Conservation (phyloP, 2,797 vertebrate species). For the Coendou prehensilis region DNA sequence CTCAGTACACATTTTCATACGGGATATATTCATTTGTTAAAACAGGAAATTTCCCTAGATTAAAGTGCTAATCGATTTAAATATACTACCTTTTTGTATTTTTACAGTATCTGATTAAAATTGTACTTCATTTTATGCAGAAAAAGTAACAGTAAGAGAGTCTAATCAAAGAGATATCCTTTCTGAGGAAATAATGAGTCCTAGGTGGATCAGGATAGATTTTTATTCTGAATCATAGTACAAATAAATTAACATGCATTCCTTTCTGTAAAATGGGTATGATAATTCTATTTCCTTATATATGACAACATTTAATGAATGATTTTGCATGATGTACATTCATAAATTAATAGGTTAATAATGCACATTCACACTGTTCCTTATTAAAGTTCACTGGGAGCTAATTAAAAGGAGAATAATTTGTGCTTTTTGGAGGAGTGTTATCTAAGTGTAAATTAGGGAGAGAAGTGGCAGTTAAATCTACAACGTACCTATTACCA, state of each 20-base stretch:
- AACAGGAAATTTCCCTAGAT: constrained; percentile 13
- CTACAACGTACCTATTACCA: constrained; percentile 75
- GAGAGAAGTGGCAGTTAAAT: constrained; percentile 71
- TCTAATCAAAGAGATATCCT: constrained; percentile 11
- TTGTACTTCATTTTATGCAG: background rate
- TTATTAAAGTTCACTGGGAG: constrained; percentile 67
- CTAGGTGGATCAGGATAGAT: background rate
- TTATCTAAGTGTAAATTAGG: constrained; percentile 78
- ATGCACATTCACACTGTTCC: constrained; percentile 46
- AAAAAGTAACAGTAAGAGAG: background rate
- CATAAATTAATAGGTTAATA: constrained; percentile 75
- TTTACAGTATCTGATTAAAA: background rate
- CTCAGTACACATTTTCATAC: background rate
- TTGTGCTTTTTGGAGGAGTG: constrained; percentile 76
- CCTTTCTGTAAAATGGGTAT: constrained; percentile 76
- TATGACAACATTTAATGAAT: constrained; percentile 64
- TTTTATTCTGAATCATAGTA: constrained; percentile 31
- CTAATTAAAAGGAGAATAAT: constrained; percentile 76
- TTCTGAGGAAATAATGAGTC: constrained; percentile 14
- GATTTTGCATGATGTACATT: constrained; percentile 54
- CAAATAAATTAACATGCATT: constrained; percentile 47
- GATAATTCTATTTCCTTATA: background rate
- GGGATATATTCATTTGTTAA: background rate
- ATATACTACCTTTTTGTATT: background rate
- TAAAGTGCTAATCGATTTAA: constrained; percentile 31